A percentile compares a stretch with the other conserved stretches of the same genome.
phyloP scores from a whole-genome alignment of 2,888 invertebrate species.

The Gryllus longicercus region DNA sequence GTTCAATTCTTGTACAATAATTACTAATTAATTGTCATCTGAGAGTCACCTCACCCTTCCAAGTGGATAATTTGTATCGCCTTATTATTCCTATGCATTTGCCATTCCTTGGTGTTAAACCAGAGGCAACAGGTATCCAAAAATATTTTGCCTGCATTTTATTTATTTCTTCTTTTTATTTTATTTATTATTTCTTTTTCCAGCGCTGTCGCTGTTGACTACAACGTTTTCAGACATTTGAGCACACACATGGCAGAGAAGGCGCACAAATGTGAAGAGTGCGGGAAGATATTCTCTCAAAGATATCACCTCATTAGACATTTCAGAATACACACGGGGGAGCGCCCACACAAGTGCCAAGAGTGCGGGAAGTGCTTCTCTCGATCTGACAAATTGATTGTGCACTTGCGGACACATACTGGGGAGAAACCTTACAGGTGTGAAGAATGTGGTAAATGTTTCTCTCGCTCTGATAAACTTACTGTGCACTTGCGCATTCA shows the following conservation, averaged over 20 bases:
- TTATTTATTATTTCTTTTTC: neutral
- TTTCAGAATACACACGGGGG: slow-evolving; percentile 49
- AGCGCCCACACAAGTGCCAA: slow-evolving; percentile 50
- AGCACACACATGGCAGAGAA: slow-evolving; percentile 42
- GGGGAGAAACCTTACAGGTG: slow-evolving; percentile 37
- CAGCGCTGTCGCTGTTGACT: neutral
- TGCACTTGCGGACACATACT: slow-evolving; percentile 44
- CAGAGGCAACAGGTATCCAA: too few species aligned
- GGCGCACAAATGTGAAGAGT: slow-evolving; percentile 50
- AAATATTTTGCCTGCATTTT: too few species aligned
- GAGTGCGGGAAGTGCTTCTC: slow-evolving; percentile 43
- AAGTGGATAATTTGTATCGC: too few species aligned
- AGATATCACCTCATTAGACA: slow-evolving; percentile 43
- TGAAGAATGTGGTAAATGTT: slow-evolving; percentile 24
- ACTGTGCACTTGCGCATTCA: slow-evolving; percentile 12
- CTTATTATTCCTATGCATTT: too few species aligned
- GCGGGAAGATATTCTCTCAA: slow-evolving; percentile 44
- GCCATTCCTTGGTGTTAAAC: too few species aligned
- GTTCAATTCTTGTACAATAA: too few species aligned
- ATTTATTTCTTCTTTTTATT: neutral
- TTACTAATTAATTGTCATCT: too few species aligned
- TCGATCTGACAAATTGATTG: slow-evolving; percentile 35
- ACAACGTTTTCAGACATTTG: neutral
- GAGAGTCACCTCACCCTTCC: too few species aligned
- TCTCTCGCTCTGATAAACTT: slow-evolving; percentile 27